Base-by-base conservation (phyloP, 2,797 vertebrate species). In the Chloroceryle inda region DNA sequence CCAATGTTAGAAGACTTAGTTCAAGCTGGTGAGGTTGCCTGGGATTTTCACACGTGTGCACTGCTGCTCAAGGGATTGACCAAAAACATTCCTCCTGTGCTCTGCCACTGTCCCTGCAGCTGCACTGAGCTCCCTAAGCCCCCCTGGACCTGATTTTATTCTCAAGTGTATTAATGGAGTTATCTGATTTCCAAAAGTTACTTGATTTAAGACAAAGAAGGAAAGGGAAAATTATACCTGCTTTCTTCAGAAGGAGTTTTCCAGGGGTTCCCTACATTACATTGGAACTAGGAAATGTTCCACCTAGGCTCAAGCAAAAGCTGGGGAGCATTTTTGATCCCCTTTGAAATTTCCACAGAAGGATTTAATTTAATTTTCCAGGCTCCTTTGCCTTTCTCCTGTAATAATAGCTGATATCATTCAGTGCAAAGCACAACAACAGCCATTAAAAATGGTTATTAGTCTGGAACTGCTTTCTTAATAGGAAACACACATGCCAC, bases 381-480 rank as follows among this genome's bases (percentile, higher is more conserved):
- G 85, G 44, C 79, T 91, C 37, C 79, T 94, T 78, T 88, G 89
- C 96, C 89, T 96, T 94, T 88, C 91, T 87, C 77, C 4, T 74
- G 67, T 58, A 93, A 71, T 84, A 90, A 95, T 73, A 91, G 89
- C 93, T 64, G 85, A 90, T 96, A 96, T 79, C 83, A 61, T 80
- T 96, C 71, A 92, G 83, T 26, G 80, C 77, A 95, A 77, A 90
- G 96, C 85, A 90, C 92, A 80, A 93, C 82, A 84, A 31, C 85
- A 75, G 85, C 91, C 96, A 96, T 96, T 94, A 96, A 96, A 96
- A 96, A 91, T 91, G 76, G 89, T 94, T 96, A 95, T 96, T 94
- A 96, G 96, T 94, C 96, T 97, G 94, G 91, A 96, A 89, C 91
- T 93, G 96, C 95, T 72, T 95, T 49, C 94, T 62, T 96, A 95